Evolutionary conservation across 2,113 vertebrate genomes (phyloP), one percentile per base, ranked within the genome.

Genomic region (Cheilinus undulatus): DNA sequence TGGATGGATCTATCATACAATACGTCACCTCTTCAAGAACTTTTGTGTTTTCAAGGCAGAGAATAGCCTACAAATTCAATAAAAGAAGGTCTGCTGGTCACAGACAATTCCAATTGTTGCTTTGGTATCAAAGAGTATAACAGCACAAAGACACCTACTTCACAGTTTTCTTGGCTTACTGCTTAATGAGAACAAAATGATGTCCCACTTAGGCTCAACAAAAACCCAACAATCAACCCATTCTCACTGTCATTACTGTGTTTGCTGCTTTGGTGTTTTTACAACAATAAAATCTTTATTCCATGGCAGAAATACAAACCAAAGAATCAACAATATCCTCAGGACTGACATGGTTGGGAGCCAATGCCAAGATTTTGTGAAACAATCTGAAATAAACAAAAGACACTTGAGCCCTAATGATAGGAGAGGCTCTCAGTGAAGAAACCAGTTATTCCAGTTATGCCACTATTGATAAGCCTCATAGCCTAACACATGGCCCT

Each of bases 191-290:
- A 24, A 65, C 5, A n/a, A 70, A 38, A 17, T 9, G 26, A 10
- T 5, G 26, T 12, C n/a, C n/a, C 48, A 36, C 23, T 38, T 28
- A 19, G 3, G 4, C 14, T 36, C 45, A 7, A 38, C 28, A 12
- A 34, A 34, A 66, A 50, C 15, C 38, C 52, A n/a, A 13, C 30
- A 49, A 67, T 30, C 46, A 27, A 17, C 75, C 15, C 19, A 19
- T 15, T 26, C 59, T 46, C 24, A 28, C 4, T 24, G n/a, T 19
- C n/a, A 5, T 7, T 49, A 42, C 42, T 15, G 40, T 46, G 17
- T 36, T 9, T 43, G 24, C 32, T 15, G 60, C 19, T 36, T 5
- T 34, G 11, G 7, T n/a, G 23, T 69, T 36, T 20, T 27, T 3
- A 38, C 5, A 3, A 43, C 10, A 17, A 20, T 2, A 22, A 28